Evolutionary conservation across 2,797 vertebrate genomes (phyloP).

Genomic region (Mus spretus): DNA sequence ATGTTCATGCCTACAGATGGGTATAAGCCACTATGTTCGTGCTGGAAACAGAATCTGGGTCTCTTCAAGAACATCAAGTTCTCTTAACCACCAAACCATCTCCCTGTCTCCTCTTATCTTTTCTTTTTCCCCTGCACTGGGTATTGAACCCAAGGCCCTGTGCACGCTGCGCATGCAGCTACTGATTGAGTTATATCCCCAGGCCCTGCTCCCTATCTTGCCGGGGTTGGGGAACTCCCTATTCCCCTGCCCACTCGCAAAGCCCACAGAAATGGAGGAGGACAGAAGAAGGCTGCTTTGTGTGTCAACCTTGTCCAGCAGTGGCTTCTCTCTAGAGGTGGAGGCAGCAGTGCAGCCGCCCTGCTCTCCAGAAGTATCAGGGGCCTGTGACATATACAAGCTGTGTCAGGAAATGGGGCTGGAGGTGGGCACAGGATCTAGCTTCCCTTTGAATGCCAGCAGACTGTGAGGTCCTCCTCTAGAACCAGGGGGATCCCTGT

Average conservation of each 20-base stretch:
- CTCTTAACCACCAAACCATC: background rate
- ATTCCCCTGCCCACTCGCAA: background rate
- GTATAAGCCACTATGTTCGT: background rate
- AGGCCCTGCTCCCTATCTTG: background rate
- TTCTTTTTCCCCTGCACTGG: background rate
- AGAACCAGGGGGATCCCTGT: background rate
- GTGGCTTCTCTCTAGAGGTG: background rate
- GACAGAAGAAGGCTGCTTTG: background rate
- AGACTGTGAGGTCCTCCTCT: background rate
- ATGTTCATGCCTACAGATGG: background rate
- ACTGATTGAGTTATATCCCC: background rate
- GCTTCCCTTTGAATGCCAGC: background rate
- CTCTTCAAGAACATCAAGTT: background rate
- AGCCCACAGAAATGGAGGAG: background rate
- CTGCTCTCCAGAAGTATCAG: background rate
- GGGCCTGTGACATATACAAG: background rate
- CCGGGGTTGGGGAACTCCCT: rapidly evolving
- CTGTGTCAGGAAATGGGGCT: background rate
- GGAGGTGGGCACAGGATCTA: background rate
- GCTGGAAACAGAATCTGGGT: background rate
- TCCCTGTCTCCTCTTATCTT: background rate
- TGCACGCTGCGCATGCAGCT: too few relatives aligned
- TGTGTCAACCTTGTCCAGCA: background rate
- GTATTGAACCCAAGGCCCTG: background rate
- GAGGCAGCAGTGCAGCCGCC: background rate